Evolutionary conservation across 2,888 invertebrate genomes (phyloP).

Genomic region (Drosophila dives): DNA sequence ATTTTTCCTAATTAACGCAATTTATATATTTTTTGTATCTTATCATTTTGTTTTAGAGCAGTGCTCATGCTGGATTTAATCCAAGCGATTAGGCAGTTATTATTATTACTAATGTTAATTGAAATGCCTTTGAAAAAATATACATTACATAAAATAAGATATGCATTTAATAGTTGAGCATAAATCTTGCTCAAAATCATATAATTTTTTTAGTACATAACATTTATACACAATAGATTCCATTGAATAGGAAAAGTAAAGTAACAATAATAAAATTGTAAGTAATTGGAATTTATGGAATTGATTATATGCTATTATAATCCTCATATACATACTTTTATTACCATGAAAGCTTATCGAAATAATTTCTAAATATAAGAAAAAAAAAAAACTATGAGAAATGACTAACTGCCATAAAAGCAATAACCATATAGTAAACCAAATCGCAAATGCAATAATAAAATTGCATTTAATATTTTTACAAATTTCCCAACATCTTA

Average conservation of each 20-base stretch:
- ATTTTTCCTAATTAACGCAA: slow-evolving; percentile 70
- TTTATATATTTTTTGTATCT: slow-evolving; percentile 13
- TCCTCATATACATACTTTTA: neutral
- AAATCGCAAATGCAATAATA: neutral
- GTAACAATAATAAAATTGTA: neutral
- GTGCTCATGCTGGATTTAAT: slow-evolving; percentile 33
- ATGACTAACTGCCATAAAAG: neutral
- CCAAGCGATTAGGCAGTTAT: slow-evolving; percentile 33
- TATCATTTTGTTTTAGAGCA: slow-evolving; percentile 11
- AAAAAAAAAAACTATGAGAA: neutral
- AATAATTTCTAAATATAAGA: neutral
- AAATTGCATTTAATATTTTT: neutral
- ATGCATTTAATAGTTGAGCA: neutral
- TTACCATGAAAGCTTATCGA: neutral
- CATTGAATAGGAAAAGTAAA: too few species aligned
- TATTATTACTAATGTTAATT: neutral
- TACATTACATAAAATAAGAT: neutral
- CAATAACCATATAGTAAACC: neutral
- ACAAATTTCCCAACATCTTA: neutral
- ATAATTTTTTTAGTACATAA: neutral
- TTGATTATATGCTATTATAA: neutral
- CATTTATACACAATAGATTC: neutral
- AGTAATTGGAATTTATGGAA: neutral
- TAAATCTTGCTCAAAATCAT: neutral
- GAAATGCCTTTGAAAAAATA: neutral